Evolutionary conservation across 1,140 invertebrate species (phyloP).

Genomic region (Medauroidea extradentata): DNA sequence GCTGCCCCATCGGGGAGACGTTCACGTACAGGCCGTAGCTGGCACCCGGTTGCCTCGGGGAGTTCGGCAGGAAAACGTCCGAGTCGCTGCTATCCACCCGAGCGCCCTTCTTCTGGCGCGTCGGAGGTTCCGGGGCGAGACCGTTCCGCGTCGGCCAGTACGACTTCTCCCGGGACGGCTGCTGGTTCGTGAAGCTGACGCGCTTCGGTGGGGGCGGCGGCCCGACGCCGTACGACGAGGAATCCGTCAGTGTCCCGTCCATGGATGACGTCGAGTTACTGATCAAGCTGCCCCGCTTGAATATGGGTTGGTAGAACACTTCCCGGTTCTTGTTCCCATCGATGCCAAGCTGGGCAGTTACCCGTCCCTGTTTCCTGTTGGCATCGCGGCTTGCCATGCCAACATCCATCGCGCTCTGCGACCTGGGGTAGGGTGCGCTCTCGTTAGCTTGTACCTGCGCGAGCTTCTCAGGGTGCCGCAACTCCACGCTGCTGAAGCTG

Average conservation of each 20-base stretch:
- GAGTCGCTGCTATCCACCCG: conserved; percentile 10
- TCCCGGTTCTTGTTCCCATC: not conserved
- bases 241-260: conserved; percentile 25
- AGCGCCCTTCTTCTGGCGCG: conserved; percentile 37
- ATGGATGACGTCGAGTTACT: conserved; percentile 31
- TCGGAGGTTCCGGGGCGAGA: conserved; percentile 50
- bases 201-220: conserved; percentile 34
- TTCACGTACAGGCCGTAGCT: conserved; percentile 23
- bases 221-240: not conserved
- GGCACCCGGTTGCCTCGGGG: not conserved
- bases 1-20: conserved; percentile 13
- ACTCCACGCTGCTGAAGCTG: not conserved
- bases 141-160: conserved; percentile 51
- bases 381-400: not conserved
- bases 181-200: conserved; percentile 47
- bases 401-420: not conserved
- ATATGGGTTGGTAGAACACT: conserved; percentile 41
- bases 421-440: not conserved
- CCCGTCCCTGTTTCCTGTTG: not conserved
- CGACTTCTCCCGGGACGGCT: conserved; percentile 12
- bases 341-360: not conserved
- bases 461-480: not conserved
- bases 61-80: conserved; percentile 20
- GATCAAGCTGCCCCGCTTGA: conserved; percentile 49
- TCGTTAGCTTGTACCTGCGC: not conserved